phyloP scores from a whole-genome alignment of 2,113 vertebrate genomes.

The Ctenodactylus gundi region DNA sequence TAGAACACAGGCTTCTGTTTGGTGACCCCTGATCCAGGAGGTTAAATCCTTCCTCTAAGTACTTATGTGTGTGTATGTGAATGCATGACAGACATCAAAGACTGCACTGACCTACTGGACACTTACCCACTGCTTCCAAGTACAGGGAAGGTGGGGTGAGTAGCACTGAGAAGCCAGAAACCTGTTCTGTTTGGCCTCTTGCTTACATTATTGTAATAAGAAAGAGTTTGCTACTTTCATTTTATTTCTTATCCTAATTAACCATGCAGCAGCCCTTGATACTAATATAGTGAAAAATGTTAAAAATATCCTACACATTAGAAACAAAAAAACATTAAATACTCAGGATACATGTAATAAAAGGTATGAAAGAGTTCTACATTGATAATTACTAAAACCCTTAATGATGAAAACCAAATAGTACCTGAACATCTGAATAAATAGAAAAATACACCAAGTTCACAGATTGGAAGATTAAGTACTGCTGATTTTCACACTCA shows the following conservation, averaged over 20 bases:
- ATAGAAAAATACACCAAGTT: not conserved
- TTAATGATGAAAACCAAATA: not conserved
- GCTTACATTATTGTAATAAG: not conserved
- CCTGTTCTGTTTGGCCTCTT: not conserved
- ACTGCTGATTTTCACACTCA: not conserved
- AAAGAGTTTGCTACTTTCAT: not conserved
- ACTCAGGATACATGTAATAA: not conserved
- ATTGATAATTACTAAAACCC: too few relatives aligned
- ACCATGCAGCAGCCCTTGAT: not conserved
- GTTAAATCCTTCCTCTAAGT: not conserved
- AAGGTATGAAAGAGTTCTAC: not conserved
- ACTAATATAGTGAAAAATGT: not conserved
- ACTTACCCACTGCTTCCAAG: not conserved
- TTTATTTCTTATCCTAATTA: not conserved
- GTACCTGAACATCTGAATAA: conserved; percentile 12
- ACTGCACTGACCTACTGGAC: not conserved
- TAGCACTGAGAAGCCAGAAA: not conserved
- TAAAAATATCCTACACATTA: not conserved
- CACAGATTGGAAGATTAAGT: not conserved
- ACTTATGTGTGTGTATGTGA: not conserved
- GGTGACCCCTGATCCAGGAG: not conserved
- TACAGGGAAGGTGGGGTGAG: not conserved
- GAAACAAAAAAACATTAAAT: not conserved
- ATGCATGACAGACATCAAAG: not conserved
- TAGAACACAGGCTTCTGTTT: not conserved